Evolutionary conservation across 2,113 vertebrate genomes (phyloP), one percentile per base, ranked within the genome.

Genomic region (Phainopepla nitens): DNA sequence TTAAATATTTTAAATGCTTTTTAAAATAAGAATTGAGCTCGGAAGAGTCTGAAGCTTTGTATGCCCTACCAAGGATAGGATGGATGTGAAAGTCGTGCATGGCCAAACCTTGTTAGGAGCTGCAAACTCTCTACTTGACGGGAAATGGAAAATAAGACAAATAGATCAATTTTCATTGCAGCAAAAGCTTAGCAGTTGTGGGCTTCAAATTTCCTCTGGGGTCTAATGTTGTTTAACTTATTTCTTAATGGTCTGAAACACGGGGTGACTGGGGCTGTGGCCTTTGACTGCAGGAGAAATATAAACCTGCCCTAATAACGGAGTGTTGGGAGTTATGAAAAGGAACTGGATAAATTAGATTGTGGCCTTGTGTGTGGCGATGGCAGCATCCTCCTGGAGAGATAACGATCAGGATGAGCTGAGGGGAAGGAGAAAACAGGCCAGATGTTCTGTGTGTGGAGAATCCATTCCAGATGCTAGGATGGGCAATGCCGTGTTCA

Each of bases 141-240:
- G 86, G 28, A 89, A 80, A 77, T 24, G 83, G 91, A 86, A 79
- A 92, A 80, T 80, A 92, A 95, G 92, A 95, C 44, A 15, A 95
- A 96, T 92, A 94, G 95, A 93, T 93, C 93, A 82, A 94, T 95
- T 97, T 96, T 93, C 89, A 81, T 93, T 81, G 86, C 93, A 93
- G 91, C 80, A 24, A 78, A 93, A 90, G 76, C 95, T 89, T 86
- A 89, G 42, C 94, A 51, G 93, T 58, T 17, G 16, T 90, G 83
- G 69, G 54, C 80, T 77, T 95, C 76, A 87, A 83, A 83, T 97
- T 95, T 93, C 91, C 95, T 95, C 93, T 66, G 76, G 95, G 94
- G 94, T 89, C 91, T 92, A n/a, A 29, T 96, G 95, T 81, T 95
- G 89, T 96, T 96, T 96, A 95, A 97, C 89, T 92, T 79, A 50